These are phyloP conservation scores for Parauchenoglanis ngamensis DNA, from an alignment of 2,797 vertebrate species.

Conservation along the genomic window DNA sequence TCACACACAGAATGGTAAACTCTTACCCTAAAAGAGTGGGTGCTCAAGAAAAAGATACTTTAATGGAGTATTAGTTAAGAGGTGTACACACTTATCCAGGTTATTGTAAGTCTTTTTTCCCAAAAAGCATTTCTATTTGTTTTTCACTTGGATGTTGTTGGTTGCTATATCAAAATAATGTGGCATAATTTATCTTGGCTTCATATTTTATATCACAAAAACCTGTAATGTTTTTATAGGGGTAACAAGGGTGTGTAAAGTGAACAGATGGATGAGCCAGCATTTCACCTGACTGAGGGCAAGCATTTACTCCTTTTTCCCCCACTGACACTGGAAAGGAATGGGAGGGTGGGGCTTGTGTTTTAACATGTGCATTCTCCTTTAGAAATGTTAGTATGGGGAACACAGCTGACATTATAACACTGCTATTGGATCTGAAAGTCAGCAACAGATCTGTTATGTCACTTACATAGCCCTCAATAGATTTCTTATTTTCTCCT, in stretches of 20 bases:
- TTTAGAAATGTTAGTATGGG: constrained; percentile 36
- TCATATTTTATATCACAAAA: not conserved
- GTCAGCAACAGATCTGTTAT: constrained; percentile 39
- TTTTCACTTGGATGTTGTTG: not conserved
- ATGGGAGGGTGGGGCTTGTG: constrained; percentile 32
- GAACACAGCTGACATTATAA: constrained; percentile 20
- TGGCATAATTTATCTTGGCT: not conserved
- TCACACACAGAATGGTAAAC: not conserved
- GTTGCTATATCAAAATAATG: not conserved
- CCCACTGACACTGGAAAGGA: constrained; percentile 30
- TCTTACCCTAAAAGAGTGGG: not conserved
- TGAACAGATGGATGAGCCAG: constrained; percentile 37
- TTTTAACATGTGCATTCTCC: constrained; percentile 32
- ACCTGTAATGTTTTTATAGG: not conserved
- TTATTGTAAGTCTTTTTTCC: not conserved
- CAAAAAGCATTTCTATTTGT: not conserved
- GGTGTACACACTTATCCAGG: not conserved
- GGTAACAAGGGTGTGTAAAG: not conserved
- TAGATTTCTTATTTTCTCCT: constrained; percentile 18
- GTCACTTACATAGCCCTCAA: constrained; percentile 17
- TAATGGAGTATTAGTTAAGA: not conserved
- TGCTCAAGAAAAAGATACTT: not conserved
- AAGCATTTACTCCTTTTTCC: constrained; percentile 48
- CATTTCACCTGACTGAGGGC: constrained; percentile 48
- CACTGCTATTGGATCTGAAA: constrained; percentile 33